Evolutionary conservation across 2,888 invertebrate genomes (phyloP), one percentile per base, ranked within the genome.

Genomic region (Phaedon cochleariae): DNA sequence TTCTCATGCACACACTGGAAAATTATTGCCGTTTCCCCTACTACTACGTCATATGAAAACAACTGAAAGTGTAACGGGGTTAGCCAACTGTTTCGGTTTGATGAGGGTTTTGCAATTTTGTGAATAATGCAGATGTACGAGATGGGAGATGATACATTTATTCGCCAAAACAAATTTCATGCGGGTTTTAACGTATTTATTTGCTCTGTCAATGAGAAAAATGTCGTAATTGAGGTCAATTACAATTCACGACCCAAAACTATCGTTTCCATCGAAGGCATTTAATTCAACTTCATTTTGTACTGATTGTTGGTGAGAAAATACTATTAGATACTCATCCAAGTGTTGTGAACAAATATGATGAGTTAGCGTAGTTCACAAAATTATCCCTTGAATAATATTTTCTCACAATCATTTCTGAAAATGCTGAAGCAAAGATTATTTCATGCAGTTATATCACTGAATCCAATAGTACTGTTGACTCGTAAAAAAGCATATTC

Each of bases 131-230:
- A n/a, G 3, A 26, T 26, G 26, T 26, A 6, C 3, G 9, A 34
- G 31, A 34, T 34, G 31, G 9, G 10, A 34, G 31, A 34, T 34
- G 26, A 26, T 5, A 26, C 26, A 26, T 26, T 26, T 29, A 34
- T 31, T 31, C 18, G 49, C 26, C 34, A 17, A 37, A 31, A 29
- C 17, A 54, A 54, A 45, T 41, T 41, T 22, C 15, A 60, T 45
- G 45, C 45, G 57, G 57, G 45, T 45, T 57, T 41, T 29, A 29
- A 57, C 57, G 45, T 26, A 57, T 45, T 57, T 55, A 41, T 15
- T 10, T 10, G 12, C 3, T 21, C 9, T 20, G n/a, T 48, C 17
- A 18, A 57, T 41, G 26, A 57, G 57, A 57, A 57, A 57, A 45
- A 26, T 26, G 22, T 22, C 15, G 22, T 45, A 7, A 26, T 45